Evolutionary conservation across 2,113 vertebrate genomes (phyloP), one percentile per base, ranked within the genome.

Genomic region (Bubo bubo): DNA sequence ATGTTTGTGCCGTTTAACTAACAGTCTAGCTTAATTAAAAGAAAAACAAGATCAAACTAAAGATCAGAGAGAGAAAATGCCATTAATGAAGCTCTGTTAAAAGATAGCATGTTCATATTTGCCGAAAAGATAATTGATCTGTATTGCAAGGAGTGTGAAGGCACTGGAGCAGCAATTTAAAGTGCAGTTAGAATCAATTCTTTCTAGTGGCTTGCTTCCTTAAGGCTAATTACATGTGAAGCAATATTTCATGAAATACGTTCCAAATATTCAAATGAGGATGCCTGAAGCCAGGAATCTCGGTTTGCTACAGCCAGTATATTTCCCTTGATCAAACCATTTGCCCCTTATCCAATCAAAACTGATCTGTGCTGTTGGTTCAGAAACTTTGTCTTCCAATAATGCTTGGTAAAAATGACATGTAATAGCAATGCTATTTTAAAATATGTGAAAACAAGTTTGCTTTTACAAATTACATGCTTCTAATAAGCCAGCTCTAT

Each of bases 151-250:
- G 87, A 89, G 64, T 58, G 49, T 41, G 59, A 91, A 91, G 77
- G 55, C n/a, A 83, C 50, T 39, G 47, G 10, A 73, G 30, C 26
- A 95, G 81, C 87, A 76, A 47, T 83, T 90, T 71, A 34, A 79
- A 93, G 27, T 43, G 35, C 55, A 30, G 72, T 88, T 91, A 92
- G 86, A 97, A 93, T 90, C 35, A 85, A 41, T 93, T 95, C 47
- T 73, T 84, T 95, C 35, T 64, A 58, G 62, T 12, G n/a, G 35
- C 50, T 97, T 86, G 68, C 79, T 92, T 96, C 63, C 60, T 89
- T 87, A 55, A 30, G 86, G 77, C 79, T 92, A 72, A 95, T 68
- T 90, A 92, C 73, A 60, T 47, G 12, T 68, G 49, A 92, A 58
- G 39, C 50, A 93, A 26, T 66, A 81, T 80, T 76, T 84, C 58